phyloP scores from a whole-genome alignment of 92 coral and sea anemone genomes.

The Palythoa grandis region DNA sequence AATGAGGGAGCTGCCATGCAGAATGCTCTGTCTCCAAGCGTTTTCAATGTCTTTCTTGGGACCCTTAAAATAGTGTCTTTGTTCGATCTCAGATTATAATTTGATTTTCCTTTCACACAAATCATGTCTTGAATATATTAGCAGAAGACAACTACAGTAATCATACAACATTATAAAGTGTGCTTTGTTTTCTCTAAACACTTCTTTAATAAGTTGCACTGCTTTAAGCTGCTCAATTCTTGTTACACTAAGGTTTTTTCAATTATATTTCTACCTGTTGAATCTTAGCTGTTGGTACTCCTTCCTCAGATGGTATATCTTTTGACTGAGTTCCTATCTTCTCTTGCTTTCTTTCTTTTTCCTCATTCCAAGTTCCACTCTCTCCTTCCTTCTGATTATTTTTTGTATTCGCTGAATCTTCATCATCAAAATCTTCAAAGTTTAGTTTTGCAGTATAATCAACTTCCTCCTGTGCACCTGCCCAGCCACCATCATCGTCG shows the following conservation, averaged over 20 bases:
- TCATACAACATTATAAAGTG: too few species aligned
- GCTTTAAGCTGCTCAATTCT: neutral
- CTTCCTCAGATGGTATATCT: constrained; percentile 52
- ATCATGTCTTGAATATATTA: too few species aligned
- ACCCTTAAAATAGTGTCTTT: too few species aligned
- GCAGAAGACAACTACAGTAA: too few species aligned
- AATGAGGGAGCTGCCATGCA: too few species aligned
- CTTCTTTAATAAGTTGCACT: neutral
- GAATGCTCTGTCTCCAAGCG: too few species aligned
- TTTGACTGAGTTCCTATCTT: constrained; percentile 29
- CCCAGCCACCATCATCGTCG: constrained; percentile 98
- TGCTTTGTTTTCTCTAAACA: too few species aligned
- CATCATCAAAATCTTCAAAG: constrained; percentile 96
- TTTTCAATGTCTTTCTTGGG: too few species aligned
- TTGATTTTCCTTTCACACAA: too few species aligned
- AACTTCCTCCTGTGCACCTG: constrained; percentile 98
- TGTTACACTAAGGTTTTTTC: neutral
- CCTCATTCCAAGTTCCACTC: constrained; percentile 26
- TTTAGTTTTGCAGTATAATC: constrained; percentile 94
- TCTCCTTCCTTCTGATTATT: constrained; percentile 11
- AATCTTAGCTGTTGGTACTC: neutral
- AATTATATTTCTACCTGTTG: constrained; percentile 5
- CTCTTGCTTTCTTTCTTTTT: constrained; percentile 26
- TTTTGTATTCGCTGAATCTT: constrained; percentile 40
- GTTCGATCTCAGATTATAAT: too few species aligned